Evolutionary conservation across 2,888 invertebrate genomes (phyloP).

Genomic region (Bhutanitis thaidina): DNA sequence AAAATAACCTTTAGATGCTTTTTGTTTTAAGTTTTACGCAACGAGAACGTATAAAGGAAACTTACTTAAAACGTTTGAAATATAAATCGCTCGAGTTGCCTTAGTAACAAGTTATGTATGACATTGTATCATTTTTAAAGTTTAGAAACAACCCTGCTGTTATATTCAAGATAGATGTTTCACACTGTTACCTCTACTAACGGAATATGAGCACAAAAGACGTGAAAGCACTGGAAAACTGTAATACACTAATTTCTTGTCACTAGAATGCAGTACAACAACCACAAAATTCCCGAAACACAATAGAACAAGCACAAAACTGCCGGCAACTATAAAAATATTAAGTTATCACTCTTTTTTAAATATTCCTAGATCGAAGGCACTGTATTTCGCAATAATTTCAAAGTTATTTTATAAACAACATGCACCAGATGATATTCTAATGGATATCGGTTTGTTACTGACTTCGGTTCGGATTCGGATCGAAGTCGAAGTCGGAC

Average conservation of each 20-base stretch:
- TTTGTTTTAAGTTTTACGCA: constrained; percentile 18
- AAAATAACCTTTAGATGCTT: constrained; percentile 18
- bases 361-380: constrained; percentile 22
- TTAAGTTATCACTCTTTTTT: constrained; percentile 18
- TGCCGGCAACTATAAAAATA: constrained; percentile 28
- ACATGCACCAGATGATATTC: constrained; percentile 51
- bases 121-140: background rate
- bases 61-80: background rate
- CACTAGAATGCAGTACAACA: constrained; percentile 30
- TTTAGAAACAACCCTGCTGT: constrained; percentile 40
- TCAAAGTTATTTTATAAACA: constrained; percentile 35
- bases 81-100: constrained; percentile 4
- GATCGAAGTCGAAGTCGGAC: constrained; percentile 40
- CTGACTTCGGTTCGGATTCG: constrained; percentile 58
- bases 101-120: constrained; percentile 1
- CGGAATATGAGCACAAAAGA: constrained; percentile 50
- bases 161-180: constrained; percentile 41
- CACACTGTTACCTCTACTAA: constrained; percentile 57
- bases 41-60: constrained; percentile 6
- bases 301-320: constrained; percentile 18
- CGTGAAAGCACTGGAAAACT: constrained; percentile 51
- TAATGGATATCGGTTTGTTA: constrained; percentile 53
- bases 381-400: constrained; percentile 39
- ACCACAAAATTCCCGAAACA: constrained; percentile 31
- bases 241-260: constrained; percentile 7